A percentile compares a stretch with the other conserved stretches of the same genome.
These are phyloP conservation scores for Pammene fasciana DNA, from an alignment of 2,888 invertebrate genomes.

Conservation along the genomic window DNA sequence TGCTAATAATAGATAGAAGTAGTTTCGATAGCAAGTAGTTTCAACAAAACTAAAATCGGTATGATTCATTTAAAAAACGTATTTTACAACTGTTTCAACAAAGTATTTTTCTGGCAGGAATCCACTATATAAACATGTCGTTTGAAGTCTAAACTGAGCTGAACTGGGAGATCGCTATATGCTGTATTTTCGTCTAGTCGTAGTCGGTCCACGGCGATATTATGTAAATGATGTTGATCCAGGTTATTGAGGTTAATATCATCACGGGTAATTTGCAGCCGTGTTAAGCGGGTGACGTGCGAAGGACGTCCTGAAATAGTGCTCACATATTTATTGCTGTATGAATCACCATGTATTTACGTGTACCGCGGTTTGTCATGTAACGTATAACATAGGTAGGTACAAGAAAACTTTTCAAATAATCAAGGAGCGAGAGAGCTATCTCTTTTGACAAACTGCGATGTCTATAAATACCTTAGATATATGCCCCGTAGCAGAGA, in stretches of 20 bases:
- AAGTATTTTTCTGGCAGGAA: conserved; percentile 41
- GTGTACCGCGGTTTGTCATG: conserved; percentile 23
- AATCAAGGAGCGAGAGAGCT: too few species aligned
- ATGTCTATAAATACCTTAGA: too few species aligned
- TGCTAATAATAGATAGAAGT: too few species aligned
- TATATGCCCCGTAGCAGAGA: too few species aligned
- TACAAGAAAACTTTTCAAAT: too few species aligned
- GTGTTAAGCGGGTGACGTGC: conserved; percentile 69
- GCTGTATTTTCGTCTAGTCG: conserved; percentile 32
- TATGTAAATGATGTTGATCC: conserved; percentile 62
- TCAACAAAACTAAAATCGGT: too few species aligned
- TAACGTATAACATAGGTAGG: background rate
- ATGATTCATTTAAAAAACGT: too few species aligned
- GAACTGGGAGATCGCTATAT: conserved; percentile 20
- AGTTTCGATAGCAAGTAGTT: too few species aligned
- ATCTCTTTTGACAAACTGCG: too few species aligned
- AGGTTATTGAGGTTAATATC: conserved; percentile 69
- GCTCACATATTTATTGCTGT: conserved; percentile 66
- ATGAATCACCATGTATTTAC: conserved; percentile 66
- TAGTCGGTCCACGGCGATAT: conserved; percentile 44
- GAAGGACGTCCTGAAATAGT: conserved; percentile 80
- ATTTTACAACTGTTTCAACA: background rate
- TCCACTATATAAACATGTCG: conserved; percentile 51
- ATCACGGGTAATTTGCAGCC: conserved; percentile 67
- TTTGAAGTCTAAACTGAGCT: conserved; percentile 13